A percentile compares a stretch with the other conserved stretches of the same genome.
phyloP scores from a whole-genome alignment of 2,113 vertebrate species.

The Onychorhynchus coronatus region DNA sequence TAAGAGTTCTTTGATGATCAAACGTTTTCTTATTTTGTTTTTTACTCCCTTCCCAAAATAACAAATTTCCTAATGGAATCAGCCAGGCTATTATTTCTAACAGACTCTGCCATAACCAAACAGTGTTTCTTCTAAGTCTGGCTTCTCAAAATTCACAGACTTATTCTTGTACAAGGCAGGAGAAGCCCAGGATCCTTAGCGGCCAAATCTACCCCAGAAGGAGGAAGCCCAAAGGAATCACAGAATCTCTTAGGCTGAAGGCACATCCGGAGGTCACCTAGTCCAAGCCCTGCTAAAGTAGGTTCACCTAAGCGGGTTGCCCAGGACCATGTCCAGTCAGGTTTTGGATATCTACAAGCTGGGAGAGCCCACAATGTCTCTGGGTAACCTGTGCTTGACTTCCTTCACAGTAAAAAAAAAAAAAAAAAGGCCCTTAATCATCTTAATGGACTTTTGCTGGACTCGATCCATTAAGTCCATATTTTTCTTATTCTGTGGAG shows the following conservation, averaged over 20 bases:
- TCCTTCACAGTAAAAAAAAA: background rate
- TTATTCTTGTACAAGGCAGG: background rate
- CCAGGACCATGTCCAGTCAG: background rate
- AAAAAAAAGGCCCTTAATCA: background rate
- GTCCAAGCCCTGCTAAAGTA: background rate
- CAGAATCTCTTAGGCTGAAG: background rate
- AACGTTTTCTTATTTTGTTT: constrained; percentile 13
- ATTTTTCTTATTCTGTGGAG: background rate
- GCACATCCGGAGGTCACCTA: background rate
- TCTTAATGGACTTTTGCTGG: background rate
- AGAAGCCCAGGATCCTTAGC: background rate
- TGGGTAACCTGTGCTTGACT: background rate
- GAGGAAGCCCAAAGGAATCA: background rate
- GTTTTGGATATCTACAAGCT: background rate
- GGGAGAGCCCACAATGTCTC: background rate
- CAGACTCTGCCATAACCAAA: background rate
- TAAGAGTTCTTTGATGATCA: constrained; percentile 47
- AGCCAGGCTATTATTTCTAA: background rate
- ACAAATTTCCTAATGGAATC: background rate
- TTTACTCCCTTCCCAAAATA: constrained; percentile 2
- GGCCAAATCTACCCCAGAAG: background rate
- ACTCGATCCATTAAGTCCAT: accelerated
- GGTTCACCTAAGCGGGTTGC: background rate
- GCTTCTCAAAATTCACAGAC: background rate
- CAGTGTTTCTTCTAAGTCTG: background rate